A percentile compares a stretch with the other conserved stretches of the same genome.
Conservation (phyloP, 1,140 invertebrate genomes). For the Hetaerina americana region DNA sequence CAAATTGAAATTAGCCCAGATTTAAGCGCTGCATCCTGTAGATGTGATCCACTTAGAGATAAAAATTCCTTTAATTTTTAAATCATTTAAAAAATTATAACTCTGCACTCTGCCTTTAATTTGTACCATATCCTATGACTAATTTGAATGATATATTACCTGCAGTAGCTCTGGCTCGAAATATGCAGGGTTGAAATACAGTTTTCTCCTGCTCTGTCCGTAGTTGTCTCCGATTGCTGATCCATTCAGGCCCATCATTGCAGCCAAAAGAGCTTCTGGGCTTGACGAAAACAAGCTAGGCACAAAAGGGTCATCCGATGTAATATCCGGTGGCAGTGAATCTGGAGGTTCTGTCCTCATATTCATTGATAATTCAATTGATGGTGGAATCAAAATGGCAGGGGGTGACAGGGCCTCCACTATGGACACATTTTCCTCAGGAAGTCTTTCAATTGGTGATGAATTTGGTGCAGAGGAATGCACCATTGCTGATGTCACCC, state of each 20-base stretch:
- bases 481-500: not conserved
- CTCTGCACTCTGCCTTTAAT: too few relatives aligned
- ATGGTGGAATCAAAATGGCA: not conserved
- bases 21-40: too few relatives aligned
- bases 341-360: not conserved
- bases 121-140: not conserved
- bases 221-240: not conserved
- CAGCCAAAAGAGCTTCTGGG: not conserved
- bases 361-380: not conserved
- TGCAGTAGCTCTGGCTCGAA: conserved; percentile 70
- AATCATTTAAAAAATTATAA: too few relatives aligned
- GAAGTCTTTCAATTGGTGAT: conserved; percentile 44
- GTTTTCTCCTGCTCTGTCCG: conserved; percentile 45
- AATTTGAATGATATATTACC: conserved; percentile 32
- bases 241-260: not conserved
- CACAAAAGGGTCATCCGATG: not conserved
- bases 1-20: too few relatives aligned
- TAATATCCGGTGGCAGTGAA: not conserved
- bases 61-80: not conserved
- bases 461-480: not conserved
- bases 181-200: conserved; percentile 79
- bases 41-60: not conserved
- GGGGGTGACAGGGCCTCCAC: conserved; percentile 54
- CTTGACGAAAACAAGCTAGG: not conserved
- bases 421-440: conserved; percentile 69